Base-by-base conservation (phyloP, 2,797 vertebrate species). In the Mareca penelope region DNA sequence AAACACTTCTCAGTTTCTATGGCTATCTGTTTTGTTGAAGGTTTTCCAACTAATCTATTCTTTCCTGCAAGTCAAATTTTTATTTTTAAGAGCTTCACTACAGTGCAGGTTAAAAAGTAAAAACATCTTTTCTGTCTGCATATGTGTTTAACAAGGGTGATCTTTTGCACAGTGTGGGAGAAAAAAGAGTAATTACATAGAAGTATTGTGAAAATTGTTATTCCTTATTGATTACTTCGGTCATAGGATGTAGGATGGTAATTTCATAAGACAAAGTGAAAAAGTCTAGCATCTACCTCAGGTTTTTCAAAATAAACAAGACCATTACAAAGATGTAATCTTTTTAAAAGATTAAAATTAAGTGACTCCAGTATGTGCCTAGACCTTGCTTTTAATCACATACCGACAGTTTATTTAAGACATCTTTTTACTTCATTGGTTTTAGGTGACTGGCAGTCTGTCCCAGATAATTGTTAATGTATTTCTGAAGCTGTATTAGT, bases 401-500 rank as follows among this genome's bases (percentile, higher is more conserved):
- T 55, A 19, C 16, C 42, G 29, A 42, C 26, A 67, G n/a, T 31
- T 37, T 61, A 64, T 44, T 86, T 44, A 5, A 80, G 59, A 69
- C 16, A 7, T 22, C 8, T 59, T 77, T 89, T 75, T 85, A 64
- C 15, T 78, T 83, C 44, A 40, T 15, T 71, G 5, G 59, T 37
- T 84, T 94, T 64, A 81, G 42, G 67, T 84, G 35, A 69, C 59
- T 93, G 59, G 52, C 42, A 59, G 50, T 26, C 42, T 88, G 52
- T 81, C 29, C 26, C 18, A 61, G 28, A 6, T 83, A 90, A 50
- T 48, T 84, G 17, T 79, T 93, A 69, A 0, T 92, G 39, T 18
- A 11, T 86, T 95, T 90, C n/a, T 89, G 44, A 71, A 73, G 53
- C 57, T 57, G 37, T 82, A 46, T 78, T 89, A 84, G 17, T 85